Percentiles rank a stretch among this genome's conserved stretches.
Evolutionary conservation across 1,140 invertebrate genomes (phyloP).

Genomic region (Drosophila sturtevanti): DNA sequence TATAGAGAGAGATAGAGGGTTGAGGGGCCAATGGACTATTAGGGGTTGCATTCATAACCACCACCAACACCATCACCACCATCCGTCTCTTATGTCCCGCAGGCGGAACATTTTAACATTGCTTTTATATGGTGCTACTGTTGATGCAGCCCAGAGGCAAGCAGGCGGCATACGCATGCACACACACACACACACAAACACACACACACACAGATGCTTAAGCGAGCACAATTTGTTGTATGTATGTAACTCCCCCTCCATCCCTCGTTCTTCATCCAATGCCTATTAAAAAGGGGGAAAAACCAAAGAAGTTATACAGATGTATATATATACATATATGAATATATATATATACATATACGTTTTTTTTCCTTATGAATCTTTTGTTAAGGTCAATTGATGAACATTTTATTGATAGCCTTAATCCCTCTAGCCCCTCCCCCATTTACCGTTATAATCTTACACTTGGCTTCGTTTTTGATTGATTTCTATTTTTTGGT

Average conservation of each 20-base stretch:
- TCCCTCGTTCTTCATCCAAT: neutral
- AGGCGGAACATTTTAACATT: slow-evolving; percentile 7
- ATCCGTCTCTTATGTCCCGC: neutral
- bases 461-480: slow-evolving; percentile 14
- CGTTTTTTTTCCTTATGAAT: neutral
- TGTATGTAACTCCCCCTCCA: neutral
- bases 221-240: slow-evolving; percentile 1
- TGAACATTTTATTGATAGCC: slow-evolving; percentile 9
- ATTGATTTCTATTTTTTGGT: slow-evolving; percentile 12
- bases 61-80: neutral
- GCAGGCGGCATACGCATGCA: too few relatives aligned
- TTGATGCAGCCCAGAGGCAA: neutral
- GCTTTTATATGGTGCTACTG: slow-evolving; percentile 6
- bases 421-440: neutral
- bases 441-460: neutral
- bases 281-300: neutral
- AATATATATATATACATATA: neutral
- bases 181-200: neutral
- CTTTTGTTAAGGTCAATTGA: neutral
- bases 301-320: neutral
- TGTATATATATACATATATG: neutral
- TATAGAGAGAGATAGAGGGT: neutral
- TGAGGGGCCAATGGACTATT: slow-evolving; percentile 15
- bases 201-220: neutral
- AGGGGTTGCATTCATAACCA: slow-evolving; percentile 14